phyloP scores from a whole-genome alignment of 2,797 vertebrate genomes.

The Graptemys geographica region DNA sequence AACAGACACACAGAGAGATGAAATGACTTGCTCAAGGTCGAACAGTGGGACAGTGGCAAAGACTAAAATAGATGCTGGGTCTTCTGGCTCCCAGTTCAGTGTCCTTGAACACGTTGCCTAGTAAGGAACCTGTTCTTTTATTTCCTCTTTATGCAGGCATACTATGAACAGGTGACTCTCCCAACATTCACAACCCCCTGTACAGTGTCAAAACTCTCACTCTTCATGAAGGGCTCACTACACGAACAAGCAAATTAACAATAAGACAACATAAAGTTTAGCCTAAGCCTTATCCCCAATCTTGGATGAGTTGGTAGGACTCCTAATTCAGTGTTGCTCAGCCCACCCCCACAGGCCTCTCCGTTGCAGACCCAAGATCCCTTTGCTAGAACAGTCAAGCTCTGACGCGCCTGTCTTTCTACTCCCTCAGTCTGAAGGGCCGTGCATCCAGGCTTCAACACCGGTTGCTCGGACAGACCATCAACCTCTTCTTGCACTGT shows the following conservation, averaged over 20 bases:
- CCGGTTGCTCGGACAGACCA: background rate
- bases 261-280: background rate
- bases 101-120: accelerated
- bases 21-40: constrained; percentile 12
- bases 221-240: background rate
- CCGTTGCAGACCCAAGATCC: accelerated
- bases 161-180: background rate
- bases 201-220: background rate
- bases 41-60: background rate
- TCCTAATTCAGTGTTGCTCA: background rate
- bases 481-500: background rate
- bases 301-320: background rate
- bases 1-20: background rate
- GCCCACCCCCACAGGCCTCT: background rate
- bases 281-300: background rate
- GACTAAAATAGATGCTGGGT: background rate
- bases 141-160: background rate
- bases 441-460: background rate
- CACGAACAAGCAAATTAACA: background rate
- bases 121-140: background rate
- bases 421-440: background rate
- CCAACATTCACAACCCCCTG: background rate
- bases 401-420: background rate
- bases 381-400: accelerated
- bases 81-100: accelerated